phyloP scores from a whole-genome alignment of 2,797 vertebrate species.

The Periparus ater region DNA sequence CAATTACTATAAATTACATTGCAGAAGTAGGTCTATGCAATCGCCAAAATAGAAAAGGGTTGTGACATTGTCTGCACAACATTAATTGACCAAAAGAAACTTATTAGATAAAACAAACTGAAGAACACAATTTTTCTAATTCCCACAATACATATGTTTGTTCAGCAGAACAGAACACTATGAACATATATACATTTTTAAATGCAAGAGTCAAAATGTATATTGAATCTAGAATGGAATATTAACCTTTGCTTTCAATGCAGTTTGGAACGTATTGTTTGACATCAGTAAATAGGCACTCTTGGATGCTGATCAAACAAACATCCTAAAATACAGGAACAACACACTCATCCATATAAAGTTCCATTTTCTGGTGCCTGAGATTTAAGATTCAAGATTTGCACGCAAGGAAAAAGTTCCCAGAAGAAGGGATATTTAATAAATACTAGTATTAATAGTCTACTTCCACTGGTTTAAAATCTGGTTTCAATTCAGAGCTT shows the following conservation, averaged over 20 bases:
- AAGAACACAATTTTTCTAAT: background rate
- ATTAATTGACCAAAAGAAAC: conserved; percentile 6
- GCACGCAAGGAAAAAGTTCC: background rate
- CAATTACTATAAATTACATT: conserved; percentile 58
- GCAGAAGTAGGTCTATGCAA: background rate
- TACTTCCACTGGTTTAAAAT: background rate
- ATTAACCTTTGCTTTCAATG: background rate
- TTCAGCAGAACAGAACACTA: background rate
- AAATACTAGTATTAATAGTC: background rate
- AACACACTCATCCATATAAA: background rate
- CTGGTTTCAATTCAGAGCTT: background rate
- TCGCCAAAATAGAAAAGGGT: background rate
- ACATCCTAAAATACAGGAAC: background rate
- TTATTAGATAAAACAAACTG: background rate
- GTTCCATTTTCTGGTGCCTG: background rate
- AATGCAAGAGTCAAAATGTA: background rate
- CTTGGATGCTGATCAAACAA: background rate
- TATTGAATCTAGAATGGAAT: background rate
- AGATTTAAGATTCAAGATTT: background rate
- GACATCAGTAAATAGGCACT: background rate
- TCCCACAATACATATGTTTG: background rate
- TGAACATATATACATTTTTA: background rate
- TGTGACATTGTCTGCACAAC: background rate
- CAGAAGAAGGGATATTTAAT: background rate
- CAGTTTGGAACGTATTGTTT: background rate